phyloP scores from a whole-genome alignment of 2,797 vertebrate genomes.

The Cirrhinus mrigala region DNA sequence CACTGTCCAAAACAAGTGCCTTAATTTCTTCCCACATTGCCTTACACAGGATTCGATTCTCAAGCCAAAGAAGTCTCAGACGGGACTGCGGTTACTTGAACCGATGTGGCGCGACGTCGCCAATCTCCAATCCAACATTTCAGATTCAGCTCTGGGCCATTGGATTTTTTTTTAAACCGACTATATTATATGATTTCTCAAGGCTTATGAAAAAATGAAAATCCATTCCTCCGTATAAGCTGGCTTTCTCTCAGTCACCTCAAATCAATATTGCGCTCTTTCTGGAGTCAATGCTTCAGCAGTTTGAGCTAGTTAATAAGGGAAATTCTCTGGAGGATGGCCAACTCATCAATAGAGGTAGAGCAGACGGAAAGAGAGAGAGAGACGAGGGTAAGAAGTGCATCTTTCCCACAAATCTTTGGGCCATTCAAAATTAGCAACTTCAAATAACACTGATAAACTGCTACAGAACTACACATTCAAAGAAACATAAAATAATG shows the following conservation, averaged over 20 bases:
- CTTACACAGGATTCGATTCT: slow-evolving; percentile 25
- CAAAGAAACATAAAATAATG: not conserved
- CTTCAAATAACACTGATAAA: slow-evolving; percentile 18
- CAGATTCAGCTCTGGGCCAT: slow-evolving; percentile 21
- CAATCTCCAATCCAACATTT: slow-evolving; percentile 13
- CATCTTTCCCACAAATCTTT: slow-evolving; percentile 25
- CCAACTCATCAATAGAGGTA: slow-evolving; percentile 44
- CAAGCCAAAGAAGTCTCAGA: slow-evolving; percentile 52
- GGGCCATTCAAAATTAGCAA: slow-evolving; percentile 29
- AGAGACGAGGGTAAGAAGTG: not conserved
- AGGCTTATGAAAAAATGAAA: slow-evolving; percentile 49
- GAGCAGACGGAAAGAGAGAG: slow-evolving; percentile 8
- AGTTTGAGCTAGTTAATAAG: slow-evolving; percentile 56
- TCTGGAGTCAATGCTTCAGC: slow-evolving; percentile 53
- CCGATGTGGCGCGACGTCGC: not conserved
- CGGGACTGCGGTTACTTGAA: slow-evolving; percentile 14
- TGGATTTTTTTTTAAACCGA: slow-evolving; percentile 15
- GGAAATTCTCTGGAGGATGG: slow-evolving; percentile 45
- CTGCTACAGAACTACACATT: not conserved
- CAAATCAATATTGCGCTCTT: slow-evolving; percentile 58
- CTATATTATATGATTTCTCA: slow-evolving; percentile 38
- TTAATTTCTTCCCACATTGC: slow-evolving; percentile 19
- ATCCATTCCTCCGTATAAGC: slow-evolving; percentile 46
- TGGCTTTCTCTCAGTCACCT: slow-evolving; percentile 42
- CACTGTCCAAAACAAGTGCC: slow-evolving; percentile 50